Percentiles rank a stretch among this genome's conserved stretches.
Conservation (phyloP, 2,888 invertebrate species). For the Isoperla grammatica region DNA sequence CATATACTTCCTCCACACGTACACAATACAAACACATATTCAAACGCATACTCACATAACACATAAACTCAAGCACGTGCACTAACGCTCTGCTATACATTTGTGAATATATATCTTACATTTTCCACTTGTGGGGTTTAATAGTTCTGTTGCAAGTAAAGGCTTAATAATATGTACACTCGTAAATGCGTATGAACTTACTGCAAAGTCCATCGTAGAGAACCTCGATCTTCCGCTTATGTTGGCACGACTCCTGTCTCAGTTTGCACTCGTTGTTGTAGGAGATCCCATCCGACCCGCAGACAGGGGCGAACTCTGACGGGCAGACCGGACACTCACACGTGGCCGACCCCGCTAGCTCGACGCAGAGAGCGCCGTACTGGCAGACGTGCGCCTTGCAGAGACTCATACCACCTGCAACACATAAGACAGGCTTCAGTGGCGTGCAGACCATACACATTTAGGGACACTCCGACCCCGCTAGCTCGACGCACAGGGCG, state of each 20-base stretch:
- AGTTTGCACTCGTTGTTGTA: conserved; percentile 81
- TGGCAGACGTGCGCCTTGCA: conserved; percentile 68
- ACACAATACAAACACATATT: too few relatives aligned
- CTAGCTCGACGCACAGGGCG: conserved; percentile 64
- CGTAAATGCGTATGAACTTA: conserved; percentile 49
- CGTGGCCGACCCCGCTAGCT: conserved; percentile 57
- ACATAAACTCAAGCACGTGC: too few relatives aligned
- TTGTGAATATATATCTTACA: too few relatives aligned
- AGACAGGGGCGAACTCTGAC: conserved; percentile 78
- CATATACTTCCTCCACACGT: too few relatives aligned
- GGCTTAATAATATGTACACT: too few relatives aligned
- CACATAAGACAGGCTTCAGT: conserved; percentile 17
- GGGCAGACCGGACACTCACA: conserved; percentile 81
- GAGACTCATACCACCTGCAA: conserved; percentile 58
- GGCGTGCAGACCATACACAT: conserved; percentile 76
- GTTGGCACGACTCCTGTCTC: conserved; percentile 70
- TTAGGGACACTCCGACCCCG: conserved; percentile 60
- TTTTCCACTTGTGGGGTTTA: too few relatives aligned
- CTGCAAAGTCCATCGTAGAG: conserved; percentile 81
- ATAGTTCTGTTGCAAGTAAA: too few relatives aligned
- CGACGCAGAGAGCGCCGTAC: conserved; percentile 69
- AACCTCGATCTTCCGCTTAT: conserved; percentile 61
- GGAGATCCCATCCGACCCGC: conserved; percentile 76
- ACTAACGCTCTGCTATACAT: too few relatives aligned
- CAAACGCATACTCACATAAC: too few relatives aligned